Conservation (phyloP, 2,113 vertebrate species). For the Pycnonotus jocosus region DNA sequence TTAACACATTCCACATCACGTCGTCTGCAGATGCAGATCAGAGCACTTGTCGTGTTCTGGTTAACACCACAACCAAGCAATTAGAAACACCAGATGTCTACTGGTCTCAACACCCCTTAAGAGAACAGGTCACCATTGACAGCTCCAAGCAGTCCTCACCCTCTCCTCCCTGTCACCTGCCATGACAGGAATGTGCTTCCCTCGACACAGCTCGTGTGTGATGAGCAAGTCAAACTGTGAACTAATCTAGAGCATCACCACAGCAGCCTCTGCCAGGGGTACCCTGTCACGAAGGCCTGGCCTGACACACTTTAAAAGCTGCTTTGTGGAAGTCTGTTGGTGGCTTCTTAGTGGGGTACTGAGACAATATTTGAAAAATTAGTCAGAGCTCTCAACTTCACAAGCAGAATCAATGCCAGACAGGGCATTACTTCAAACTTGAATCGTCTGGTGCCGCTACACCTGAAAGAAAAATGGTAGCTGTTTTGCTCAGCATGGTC, state of each 20-base stretch:
- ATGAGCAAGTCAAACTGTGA: not conserved
- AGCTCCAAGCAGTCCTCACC: not conserved
- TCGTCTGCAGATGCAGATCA: not conserved
- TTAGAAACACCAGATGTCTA: not conserved
- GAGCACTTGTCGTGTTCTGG: not conserved
- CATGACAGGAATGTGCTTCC: not conserved
- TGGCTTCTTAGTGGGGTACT: not conserved
- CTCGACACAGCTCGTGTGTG: rapidly evolving
- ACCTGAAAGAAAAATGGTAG: conserved; percentile 49
- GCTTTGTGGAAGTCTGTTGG: not conserved
- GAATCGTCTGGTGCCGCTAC: not conserved
- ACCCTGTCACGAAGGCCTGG: not conserved
- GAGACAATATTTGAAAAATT: not conserved
- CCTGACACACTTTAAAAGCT: not conserved
- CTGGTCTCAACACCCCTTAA: not conserved
- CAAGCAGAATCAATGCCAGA: not conserved
- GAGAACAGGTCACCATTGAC: not conserved
- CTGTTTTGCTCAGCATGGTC: conserved; percentile 47
- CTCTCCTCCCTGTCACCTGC: not conserved
- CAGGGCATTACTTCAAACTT: not conserved
- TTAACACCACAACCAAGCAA: not conserved
- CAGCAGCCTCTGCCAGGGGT: not conserved
- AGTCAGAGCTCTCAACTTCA: not conserved
- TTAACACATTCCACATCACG: not conserved
- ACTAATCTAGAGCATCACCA: not conserved